These are phyloP conservation scores for Menidia beryllina DNA, from an alignment of 2,113 vertebrate species.

Conservation along the genomic window DNA sequence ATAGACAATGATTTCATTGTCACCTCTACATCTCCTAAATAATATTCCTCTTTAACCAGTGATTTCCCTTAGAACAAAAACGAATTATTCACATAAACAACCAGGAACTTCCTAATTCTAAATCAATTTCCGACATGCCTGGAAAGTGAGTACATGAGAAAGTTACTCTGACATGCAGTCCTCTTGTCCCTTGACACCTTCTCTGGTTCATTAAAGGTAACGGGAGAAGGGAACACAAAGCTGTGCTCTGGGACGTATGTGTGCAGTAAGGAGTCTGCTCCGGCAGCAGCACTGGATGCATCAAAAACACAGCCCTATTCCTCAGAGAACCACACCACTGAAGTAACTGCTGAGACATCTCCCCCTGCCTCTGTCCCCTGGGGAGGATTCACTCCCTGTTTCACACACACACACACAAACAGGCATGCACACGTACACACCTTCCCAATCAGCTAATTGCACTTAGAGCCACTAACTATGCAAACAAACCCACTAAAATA, in stretches of 20 bases:
- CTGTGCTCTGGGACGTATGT: constrained; percentile 20
- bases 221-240: constrained; percentile 62
- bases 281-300: constrained; percentile 69
- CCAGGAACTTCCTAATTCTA: constrained; percentile 26
- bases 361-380: constrained; percentile 54
- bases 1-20: constrained; percentile 69
- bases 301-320: constrained; percentile 71
- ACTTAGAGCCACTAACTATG: constrained; percentile 77
- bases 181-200: constrained; percentile 50
- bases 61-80: constrained; percentile 17
- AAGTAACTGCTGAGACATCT: constrained; percentile 79
- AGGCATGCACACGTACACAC: constrained; percentile 20
- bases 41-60: constrained; percentile 62
- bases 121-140: constrained; percentile 35
- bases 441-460: constrained; percentile 75
- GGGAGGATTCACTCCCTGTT: constrained; percentile 51
- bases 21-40: constrained; percentile 52
- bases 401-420: constrained; percentile 19
- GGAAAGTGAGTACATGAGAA: constrained; percentile 20
- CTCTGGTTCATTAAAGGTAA: constrained; percentile 76
- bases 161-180: constrained; percentile 24
- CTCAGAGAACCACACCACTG: constrained; percentile 62
- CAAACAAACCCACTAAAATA: constrained; percentile 76
- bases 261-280: constrained; percentile 64
- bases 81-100: constrained; percentile 27